A percentile compares a stretch with the other conserved stretches of the same genome.
These are phyloP conservation scores for Acanthococcus lagerstroemiae DNA, from an alignment of 2,888 invertebrate genomes.

Conservation along the genomic window DNA sequence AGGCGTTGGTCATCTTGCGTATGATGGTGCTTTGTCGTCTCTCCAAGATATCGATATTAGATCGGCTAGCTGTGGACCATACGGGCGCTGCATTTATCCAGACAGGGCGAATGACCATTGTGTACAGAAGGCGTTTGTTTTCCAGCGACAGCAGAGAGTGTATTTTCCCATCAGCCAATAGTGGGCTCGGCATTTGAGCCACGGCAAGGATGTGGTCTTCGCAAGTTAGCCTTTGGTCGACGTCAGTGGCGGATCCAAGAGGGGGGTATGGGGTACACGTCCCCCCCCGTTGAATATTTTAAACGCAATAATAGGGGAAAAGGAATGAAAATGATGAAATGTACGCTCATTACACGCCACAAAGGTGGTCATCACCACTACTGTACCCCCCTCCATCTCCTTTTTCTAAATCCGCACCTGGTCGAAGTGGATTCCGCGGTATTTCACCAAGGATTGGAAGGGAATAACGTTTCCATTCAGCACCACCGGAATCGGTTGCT, in stretches of 20 bases:
- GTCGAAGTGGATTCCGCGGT: constrained; percentile 10
- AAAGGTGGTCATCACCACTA: no score
- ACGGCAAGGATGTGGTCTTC: background rate
- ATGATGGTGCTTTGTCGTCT: background rate
- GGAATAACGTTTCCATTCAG: background rate
- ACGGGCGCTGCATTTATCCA: background rate
- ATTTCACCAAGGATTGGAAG: background rate
- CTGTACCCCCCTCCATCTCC: no score
- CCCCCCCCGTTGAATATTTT: no score
- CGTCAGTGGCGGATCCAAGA: no score
- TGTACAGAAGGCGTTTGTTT: background rate
- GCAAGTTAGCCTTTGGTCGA: background rate
- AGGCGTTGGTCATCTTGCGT: background rate
- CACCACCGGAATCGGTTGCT: background rate
- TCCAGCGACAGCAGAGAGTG: background rate
- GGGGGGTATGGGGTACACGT: no score
- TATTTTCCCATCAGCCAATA: background rate
- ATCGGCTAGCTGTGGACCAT: background rate
- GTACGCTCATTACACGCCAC: no score
- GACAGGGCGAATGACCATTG: background rate
- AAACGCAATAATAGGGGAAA: no score
- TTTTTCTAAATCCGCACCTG: no score
- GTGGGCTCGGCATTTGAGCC: background rate
- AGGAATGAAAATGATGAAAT: no score
- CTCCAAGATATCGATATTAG: background rate